Base-by-base conservation (phyloP, 2,888 invertebrate genomes). In the Formica aserva region DNA sequence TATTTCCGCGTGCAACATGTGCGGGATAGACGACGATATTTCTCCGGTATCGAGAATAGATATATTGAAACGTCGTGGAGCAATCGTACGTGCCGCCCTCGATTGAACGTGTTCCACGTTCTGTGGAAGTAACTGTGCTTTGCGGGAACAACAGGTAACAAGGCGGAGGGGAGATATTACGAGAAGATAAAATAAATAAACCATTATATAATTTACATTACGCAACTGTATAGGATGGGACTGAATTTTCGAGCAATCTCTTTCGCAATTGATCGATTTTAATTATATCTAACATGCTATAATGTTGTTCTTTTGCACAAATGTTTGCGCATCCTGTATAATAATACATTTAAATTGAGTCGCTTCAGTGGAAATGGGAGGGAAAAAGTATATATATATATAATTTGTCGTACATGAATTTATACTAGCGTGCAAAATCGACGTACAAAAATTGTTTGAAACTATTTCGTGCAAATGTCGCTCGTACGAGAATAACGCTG, bases 1-100 rank as follows among this genome's bases (percentile, higher is more conserved):
- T 29, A 55, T 45, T 29, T 77, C n/a, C 35, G 52, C 66, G 55
- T 26, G 52, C 48, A 48, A 48, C 76, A 52, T 62, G 38, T 38
- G 48, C 26, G 69, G 15, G 69, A 52, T 52, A 69, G 69, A 52
- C 48, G 48, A 11, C 75, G 76, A 65, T 65, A 76, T 52, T 38
- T 52, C 8, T n/a, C 35, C 65, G 22, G 18, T 65, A 22, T 77
- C 52, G 76, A 66, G 38, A 77, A 77, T 77, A 66, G 66, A 77
- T 77, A 38, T 66, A 66, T 77, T 38, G 66, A 38, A 52, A 66
- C 52, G 48, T 77, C 52, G 65, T 65, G 65, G 18, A 48, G 63
- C 48, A 22, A 63, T 75, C 63, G 32, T 63, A 75, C 48, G 63
- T 63, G 48, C 75, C 75, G 32, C n/a, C 35, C 1, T 35, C 35